Base-by-base conservation (phyloP, 1,140 invertebrate genomes). In the Trachymyrmex septentrionalis region DNA sequence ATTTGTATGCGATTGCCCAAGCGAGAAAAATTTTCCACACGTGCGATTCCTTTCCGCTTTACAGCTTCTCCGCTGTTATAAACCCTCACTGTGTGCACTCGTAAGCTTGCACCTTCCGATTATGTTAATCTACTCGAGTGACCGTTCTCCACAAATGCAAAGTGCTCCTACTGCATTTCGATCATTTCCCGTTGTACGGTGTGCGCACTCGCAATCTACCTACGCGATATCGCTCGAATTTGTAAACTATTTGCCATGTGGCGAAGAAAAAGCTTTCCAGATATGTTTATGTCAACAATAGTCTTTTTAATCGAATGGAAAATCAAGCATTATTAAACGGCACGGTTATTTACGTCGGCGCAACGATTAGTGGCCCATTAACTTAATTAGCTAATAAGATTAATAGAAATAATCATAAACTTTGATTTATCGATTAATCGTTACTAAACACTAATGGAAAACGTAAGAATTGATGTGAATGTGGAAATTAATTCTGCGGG, bases 71-170 rank as follows among this genome's bases (percentile, higher is more conserved):
- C 6, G 14, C 44, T 55, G n/a, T 53, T 57, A 82, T 72, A 82
- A 82, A 59, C 4, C 10, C 7, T 7, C 3, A 38, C 34, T 30
- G 24, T 48, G 21, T 72, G 24, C 77, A 38, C 14, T 67, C 14
- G 27, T 55, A 69, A 80, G 63, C 77, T 55, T 71, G 48, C 44
- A 30, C 27, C 10, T 57, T 0, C 48, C 21, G 14, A 63, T 73
- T 84, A 84, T n/a, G 38, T 84, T 84, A 48, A 75, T 73, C 24
- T 10, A 71, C 34, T 50, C 57, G 80, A 84, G 80, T 69, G 53
- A 73, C 12, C 80, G 27, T 73, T 59, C 2, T 24, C 27, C 14
- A 19, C 24, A 9, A 69, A 55, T 38, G 61, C n/a, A 69, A 61
- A 80, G 24, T 73, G 10, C 44, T n/a, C 38, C 44, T 24, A n/a